Evolutionary conservation across 2,113 vertebrate species (phyloP).

Genomic region (Sciurus niger): DNA sequence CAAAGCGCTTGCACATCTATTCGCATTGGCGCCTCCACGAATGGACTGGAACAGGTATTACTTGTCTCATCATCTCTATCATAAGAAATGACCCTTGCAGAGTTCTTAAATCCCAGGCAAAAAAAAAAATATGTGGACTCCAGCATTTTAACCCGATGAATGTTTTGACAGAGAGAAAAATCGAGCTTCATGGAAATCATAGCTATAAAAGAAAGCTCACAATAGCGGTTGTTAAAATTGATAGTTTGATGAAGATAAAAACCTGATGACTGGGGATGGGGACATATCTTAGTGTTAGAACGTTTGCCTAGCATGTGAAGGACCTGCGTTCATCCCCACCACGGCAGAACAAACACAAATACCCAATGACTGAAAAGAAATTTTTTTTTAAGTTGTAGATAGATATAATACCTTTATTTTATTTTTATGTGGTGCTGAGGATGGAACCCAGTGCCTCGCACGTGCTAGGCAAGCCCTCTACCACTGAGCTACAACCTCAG

Average conservation of each 20-base stretch:
- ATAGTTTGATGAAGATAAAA: slow-evolving; percentile 27
- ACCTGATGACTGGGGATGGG: background rate
- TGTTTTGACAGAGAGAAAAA: slow-evolving; percentile 30
- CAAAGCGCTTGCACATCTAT: background rate
- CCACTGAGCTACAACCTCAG: no score
- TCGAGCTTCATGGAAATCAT: background rate
- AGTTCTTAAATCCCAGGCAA: background rate
- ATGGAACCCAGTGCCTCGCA: no score
- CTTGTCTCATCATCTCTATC: background rate
- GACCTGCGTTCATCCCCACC: no score
- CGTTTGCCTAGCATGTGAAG: no score
- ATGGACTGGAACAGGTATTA: background rate
- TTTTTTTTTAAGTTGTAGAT: no score
- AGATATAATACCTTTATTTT: no score
- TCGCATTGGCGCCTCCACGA: background rate
- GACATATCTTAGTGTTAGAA: no score
- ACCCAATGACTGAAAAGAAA: background rate
- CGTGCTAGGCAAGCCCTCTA: no score
- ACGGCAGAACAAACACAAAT: no score
- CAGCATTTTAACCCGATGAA: background rate
- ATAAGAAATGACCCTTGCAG: background rate
- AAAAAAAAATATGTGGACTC: background rate
- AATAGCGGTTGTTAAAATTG: background rate
- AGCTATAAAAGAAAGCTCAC: slow-evolving; percentile 16
- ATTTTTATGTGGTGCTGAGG: no score